Evolutionary conservation across 2,797 vertebrate genomes (phyloP).

Genomic region (Cichlasoma orientale): DNA sequence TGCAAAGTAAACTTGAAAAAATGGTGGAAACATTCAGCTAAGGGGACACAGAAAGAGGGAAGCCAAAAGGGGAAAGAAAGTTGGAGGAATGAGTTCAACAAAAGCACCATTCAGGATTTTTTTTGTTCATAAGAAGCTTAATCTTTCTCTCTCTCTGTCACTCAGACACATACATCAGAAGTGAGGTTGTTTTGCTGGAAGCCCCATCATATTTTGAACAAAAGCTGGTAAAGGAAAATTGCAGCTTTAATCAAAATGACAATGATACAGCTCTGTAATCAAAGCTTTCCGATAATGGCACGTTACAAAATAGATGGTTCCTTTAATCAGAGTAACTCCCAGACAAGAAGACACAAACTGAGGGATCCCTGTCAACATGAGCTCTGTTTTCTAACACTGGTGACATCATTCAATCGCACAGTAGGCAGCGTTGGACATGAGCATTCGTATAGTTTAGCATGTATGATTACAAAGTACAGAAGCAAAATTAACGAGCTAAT

Average conservation of each 20-base stretch:
- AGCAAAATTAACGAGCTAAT: background rate
- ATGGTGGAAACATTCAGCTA: slow-evolving; percentile 28
- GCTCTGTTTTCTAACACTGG: slow-evolving; percentile 17
- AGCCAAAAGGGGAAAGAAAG: slow-evolving; percentile 14
- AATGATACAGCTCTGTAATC: slow-evolving; percentile 58
- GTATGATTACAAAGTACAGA: background rate
- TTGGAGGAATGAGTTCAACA: slow-evolving; percentile 18
- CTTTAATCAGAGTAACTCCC: slow-evolving; percentile 55
- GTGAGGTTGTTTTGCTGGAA: slow-evolving; percentile 33
- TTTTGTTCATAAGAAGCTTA: slow-evolving; percentile 57
- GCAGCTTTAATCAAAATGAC: slow-evolving; percentile 66
- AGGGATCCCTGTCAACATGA: slow-evolving; percentile 8
- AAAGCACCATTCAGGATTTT: slow-evolving; percentile 49
- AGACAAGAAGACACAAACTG: slow-evolving; percentile 39
- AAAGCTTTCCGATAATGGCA: slow-evolving; percentile 60
- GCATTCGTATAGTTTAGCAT: background rate
- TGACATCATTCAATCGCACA: slow-evolving; percentile 11
- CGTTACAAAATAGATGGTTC: slow-evolving; percentile 44
- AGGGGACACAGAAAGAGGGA: slow-evolving; percentile 2
- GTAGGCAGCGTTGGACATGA: background rate
- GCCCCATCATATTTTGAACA: slow-evolving; percentile 50
- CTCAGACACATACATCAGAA: slow-evolving; percentile 30
- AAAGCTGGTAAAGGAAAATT: slow-evolving; percentile 55
- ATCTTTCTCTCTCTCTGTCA: slow-evolving; percentile 22
- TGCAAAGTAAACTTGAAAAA: slow-evolving; percentile 54